Conservation (phyloP, 2,888 invertebrate species). For the Drosophila melanocephala region DNA sequence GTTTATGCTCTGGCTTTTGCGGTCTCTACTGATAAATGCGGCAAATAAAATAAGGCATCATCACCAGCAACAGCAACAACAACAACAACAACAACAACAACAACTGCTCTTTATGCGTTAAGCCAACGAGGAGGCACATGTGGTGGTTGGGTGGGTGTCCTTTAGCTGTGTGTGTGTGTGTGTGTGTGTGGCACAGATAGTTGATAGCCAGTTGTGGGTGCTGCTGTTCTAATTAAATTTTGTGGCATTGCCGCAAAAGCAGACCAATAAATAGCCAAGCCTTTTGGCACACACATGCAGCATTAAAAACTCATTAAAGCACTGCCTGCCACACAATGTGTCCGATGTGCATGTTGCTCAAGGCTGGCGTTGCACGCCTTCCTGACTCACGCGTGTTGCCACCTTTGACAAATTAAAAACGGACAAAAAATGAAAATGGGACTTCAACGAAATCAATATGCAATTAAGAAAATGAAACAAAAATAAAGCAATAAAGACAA, state of each 20-base stretch:
- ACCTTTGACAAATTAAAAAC: constrained; percentile 4
- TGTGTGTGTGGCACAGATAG: constrained; percentile 5
- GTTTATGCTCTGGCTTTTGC: constrained; percentile 55
- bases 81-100: constrained; percentile 10
- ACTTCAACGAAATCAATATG: constrained; percentile 55
- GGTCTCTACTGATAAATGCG: constrained; percentile 72
- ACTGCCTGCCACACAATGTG: constrained; percentile 44
- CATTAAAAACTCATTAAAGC: constrained; percentile 59
- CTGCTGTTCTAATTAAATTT: constrained; percentile 67
- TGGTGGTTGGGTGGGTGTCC: neutral
- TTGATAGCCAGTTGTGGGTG: constrained; percentile 30
- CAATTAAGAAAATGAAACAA: constrained; percentile 29
- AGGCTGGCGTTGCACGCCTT: neutral
- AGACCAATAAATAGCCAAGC: constrained; percentile 73
- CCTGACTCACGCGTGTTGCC: constrained; percentile 21
- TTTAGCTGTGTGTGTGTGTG: neutral
- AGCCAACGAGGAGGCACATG: constrained; percentile 14
- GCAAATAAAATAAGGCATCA: constrained; percentile 68
- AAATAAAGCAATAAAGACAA: constrained; percentile 35
- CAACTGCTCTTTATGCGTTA: constrained; percentile 11
- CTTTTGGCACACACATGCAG: constrained; percentile 41
- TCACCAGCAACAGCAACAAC: constrained; percentile 27
- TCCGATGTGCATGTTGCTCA: constrained; percentile 7
- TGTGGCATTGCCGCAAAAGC: constrained; percentile 66
- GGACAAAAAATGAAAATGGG: constrained; percentile 17